Evolutionary conservation across 2,113 vertebrate species (phyloP), one percentile per base, ranked within the genome.

Genomic region (Toxotes chatareus): DNA sequence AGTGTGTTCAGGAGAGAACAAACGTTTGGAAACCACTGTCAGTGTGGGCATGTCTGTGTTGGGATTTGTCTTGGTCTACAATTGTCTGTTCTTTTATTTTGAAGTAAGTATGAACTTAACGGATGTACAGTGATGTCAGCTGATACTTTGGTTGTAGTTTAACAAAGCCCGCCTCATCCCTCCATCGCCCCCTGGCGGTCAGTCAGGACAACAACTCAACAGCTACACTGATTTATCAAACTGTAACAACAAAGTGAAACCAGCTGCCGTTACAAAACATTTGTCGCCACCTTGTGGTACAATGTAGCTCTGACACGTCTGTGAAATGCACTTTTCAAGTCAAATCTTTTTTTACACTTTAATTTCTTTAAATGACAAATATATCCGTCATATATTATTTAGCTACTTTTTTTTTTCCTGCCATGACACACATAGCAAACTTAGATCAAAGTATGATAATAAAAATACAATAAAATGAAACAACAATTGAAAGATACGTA

Each of bases 251-350:
- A 77, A 70, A 81, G 62, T 65, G 55, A 73, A 65, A 73, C 53
- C 74, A 73, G 62, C 61, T 83, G 82, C n/a, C 23, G 62, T 53
- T 19, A 55, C 38, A 5, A 44, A 21, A 19, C 19, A 51, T 67
- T 6, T 88, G 68, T 47, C 76, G 71, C 79, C 82, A 65, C 51
- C 74, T 49, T 0, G 66, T 85, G 90, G 84, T 56, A 17, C 0
- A 70, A n/a, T 0, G 0, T 1, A 7, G 21, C 62, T 0, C 4
- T 17, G n/a, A 57, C 11, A 8, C 4, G 12, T 1, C 1, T 31
- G 2, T 71, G 6, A n/a, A 34, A 14, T 34, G 19, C 0, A 32
- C 23, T 40, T 51, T 47, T 13, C 12, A n/a, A 23, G 49, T 9
- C 49, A 51, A 51, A 51, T 51, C 9, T 56, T 56, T 55, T 55